Evolutionary conservation across 2,113 vertebrate species (phyloP), one percentile per base, ranked within the genome.

Genomic region (Phyllostomus discolor): DNA sequence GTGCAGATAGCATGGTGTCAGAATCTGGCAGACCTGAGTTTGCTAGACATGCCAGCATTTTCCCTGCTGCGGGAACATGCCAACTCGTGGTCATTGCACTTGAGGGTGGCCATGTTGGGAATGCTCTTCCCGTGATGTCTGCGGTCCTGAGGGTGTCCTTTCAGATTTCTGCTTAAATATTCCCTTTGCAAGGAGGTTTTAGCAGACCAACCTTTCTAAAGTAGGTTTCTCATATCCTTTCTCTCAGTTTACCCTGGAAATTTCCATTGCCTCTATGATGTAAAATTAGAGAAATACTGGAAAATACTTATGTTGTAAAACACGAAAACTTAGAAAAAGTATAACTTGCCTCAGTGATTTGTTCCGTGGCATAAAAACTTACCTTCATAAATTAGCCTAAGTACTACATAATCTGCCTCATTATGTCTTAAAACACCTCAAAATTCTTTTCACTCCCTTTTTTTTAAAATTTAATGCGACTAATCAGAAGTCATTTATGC

Each of bases 401-500:
- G 35, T 82, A 41, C 48, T 91, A 96, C 54, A 73, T 82, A 43
- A 41, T 41, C 62, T 81, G n/a, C 28, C 69, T 97, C 57, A 80
- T 85, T 95, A 91, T 94, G 14, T 88, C 10, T 84, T 90, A 72
- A 95, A 90, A 88, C 57, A 96, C 10, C 54, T 82, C 12, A 38
- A 90, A 95, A 70, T 81, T 79, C 15, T 91, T 94, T 94, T 88
- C 54, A 80, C 88, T 95, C 73, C 24, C 66, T 80, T 76, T 76
- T 17, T 76, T 50, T 90, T 64, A 54, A 83, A 82, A 10, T 88
- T 93, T 90, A 70, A 82, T 76, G 17, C 4, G 88, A 92, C 33
- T 91, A 94, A 80, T 87, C 78, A 46, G n/a, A 95, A 94, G 69
- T 66, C 48, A 80, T 92, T 96, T 88, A 66, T 10, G 9, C 11